phyloP scores from a whole-genome alignment of 2,113 vertebrate genomes.

The Notechis scutatus region DNA sequence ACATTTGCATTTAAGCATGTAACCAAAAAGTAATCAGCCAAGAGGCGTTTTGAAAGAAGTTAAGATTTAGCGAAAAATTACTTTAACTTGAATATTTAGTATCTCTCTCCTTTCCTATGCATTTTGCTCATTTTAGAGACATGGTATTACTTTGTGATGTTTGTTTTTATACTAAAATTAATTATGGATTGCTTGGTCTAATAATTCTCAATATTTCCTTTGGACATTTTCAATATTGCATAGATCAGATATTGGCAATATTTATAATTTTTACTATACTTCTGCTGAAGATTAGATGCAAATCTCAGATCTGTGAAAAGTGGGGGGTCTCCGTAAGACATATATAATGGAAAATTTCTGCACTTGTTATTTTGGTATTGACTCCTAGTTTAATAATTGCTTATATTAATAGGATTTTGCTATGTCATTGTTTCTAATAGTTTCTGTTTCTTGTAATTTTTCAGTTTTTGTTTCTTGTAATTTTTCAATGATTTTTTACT shows the following conservation, averaged over 20 bases:
- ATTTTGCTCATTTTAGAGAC: background rate
- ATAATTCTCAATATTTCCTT: background rate
- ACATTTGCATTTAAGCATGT: background rate
- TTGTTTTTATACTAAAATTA: background rate
- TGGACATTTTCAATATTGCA: background rate
- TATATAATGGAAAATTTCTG: background rate
- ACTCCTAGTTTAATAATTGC: background rate
- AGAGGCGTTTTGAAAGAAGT: constrained; percentile 2
- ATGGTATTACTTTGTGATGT: background rate
- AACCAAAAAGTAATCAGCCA: background rate
- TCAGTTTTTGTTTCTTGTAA: constrained; percentile 21
- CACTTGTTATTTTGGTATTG: background rate
- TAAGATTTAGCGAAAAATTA: background rate
- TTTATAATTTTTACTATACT: background rate
- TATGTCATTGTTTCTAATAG: background rate
- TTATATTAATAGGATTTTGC: background rate
- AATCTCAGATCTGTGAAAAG: background rate
- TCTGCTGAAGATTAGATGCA: background rate
- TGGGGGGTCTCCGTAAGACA: constrained; percentile 4
- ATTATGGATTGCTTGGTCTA: background rate
- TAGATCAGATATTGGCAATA: background rate
- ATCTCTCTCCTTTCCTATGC: background rate
- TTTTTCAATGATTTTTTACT: background rate
- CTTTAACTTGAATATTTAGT: background rate
- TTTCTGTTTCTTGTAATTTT: constrained; percentile 18